Evolutionary conservation across 2,113 vertebrate genomes (phyloP), one percentile per base, ranked within the genome.

Genomic region (Gymnorhina tibicen): DNA sequence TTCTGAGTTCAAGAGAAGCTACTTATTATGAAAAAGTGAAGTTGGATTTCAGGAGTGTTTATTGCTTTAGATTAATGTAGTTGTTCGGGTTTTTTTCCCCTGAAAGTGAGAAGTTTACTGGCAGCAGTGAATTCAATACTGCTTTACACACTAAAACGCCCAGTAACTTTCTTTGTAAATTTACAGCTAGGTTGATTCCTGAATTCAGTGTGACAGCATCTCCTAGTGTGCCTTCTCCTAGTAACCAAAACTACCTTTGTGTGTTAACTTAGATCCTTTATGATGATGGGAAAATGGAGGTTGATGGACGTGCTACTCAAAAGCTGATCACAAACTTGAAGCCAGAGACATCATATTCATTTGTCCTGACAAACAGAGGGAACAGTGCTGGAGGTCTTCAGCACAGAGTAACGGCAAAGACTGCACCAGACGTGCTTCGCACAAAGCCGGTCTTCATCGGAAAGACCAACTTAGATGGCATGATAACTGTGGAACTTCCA

Each of bases 271-370:
- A 99, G 99, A 99, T 99, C 96, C 98, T 99, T 72, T 99, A 99
- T n/a, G 99, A 99, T 95, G 99, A 99, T 32, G 99, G 99, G 10
- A 99, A 99, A 97, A 99, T 99, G 97, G 99, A 99, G 87, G 99
- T 99, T 75, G 99, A 99, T 76, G 99, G 99, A 69, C 99, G 99
- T 95, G 98, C 99, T 87, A 99, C 99, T 1, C 99, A 99, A 97
- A 99, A 99, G 97, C 97, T 99, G 60, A 99, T 99, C 95, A 99
- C 98, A n/a, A 99, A 99, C 79, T 98, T 99, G 79, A 99, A 99
- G 83, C 99, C 99, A 4, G 99, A 99, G 97, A 99, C 99, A 0
- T 99, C 99, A 8, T 99, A 99, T 94, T 99, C 99, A 2, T 99
- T 99, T 94, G 99, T 99, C 56, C 95, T 99, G 88, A 99, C 99